Conservation (phyloP, 2,113 vertebrate species). For the Mixornis gularis region DNA sequence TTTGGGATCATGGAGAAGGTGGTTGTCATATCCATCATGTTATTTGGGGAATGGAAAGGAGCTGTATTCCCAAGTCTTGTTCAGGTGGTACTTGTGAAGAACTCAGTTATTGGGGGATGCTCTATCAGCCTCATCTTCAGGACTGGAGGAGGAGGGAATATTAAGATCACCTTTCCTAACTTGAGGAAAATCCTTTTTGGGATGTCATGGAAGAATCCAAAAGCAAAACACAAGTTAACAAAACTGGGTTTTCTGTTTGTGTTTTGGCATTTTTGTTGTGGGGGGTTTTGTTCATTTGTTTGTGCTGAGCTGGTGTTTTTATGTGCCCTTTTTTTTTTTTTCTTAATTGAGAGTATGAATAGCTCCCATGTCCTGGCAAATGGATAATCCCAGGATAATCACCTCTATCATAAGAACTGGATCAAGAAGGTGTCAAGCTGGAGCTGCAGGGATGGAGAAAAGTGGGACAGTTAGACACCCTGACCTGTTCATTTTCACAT, state of each 20-base stretch:
- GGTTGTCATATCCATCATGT: not conserved
- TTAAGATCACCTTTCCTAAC: not conserved
- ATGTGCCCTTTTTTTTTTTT: too few relatives aligned
- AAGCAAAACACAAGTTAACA: not conserved
- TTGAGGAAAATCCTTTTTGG: not conserved
- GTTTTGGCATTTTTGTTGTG: not conserved
- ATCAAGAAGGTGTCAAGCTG: not conserved
- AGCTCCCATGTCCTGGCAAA: not conserved
- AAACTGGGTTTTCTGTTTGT: not conserved
- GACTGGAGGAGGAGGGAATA: not conserved
- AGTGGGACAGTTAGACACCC: not conserved
- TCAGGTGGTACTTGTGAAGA: not conserved
- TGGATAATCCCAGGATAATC: not conserved
- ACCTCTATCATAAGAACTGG: not conserved
- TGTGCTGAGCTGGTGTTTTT: not conserved
- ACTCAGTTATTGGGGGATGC: accelerated
- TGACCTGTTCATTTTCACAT: not conserved
- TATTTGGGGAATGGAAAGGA: not conserved
- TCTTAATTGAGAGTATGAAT: not conserved
- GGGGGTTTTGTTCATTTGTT: not conserved
- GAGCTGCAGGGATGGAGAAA: not conserved
- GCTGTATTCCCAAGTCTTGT: not conserved
- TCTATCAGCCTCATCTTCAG: not conserved
- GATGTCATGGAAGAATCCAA: not conserved
- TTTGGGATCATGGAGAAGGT: not conserved